Evolutionary conservation across 2,797 vertebrate species (phyloP).

Genomic region (Cynodonichthys magdalenae): DNA sequence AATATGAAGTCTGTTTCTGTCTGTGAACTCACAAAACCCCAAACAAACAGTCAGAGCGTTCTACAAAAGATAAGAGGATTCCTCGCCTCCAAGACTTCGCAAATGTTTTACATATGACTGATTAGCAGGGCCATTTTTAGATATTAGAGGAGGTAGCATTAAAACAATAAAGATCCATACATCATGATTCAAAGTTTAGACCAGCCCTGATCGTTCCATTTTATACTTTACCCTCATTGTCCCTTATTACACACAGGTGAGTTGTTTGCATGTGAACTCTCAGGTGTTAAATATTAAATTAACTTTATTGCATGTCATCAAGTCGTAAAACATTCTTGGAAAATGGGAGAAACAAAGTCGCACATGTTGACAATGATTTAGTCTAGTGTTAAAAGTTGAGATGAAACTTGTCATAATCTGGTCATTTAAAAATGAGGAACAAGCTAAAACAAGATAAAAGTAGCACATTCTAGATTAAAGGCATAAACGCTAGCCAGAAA

Average conservation of each 20-base stretch:
- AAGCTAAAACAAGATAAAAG: too few relatives aligned
- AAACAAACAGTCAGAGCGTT: background rate
- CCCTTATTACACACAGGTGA: conserved; percentile 1
- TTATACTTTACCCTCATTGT: too few relatives aligned
- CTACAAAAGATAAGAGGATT: too few relatives aligned
- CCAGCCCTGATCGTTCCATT: background rate
- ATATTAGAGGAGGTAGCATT: background rate
- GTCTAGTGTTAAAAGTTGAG: too few relatives aligned
- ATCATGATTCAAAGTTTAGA: conserved; percentile 21
- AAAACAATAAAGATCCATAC: too few relatives aligned
- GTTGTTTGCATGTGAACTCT: background rate
- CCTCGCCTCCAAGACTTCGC: too few relatives aligned
- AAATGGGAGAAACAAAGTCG: conserved; percentile 1
- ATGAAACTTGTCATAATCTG: too few relatives aligned
- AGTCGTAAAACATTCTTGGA: background rate
- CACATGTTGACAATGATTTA: background rate
- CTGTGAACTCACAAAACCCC: background rate
- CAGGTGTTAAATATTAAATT: background rate
- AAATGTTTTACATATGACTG: background rate
- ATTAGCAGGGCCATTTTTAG: too few relatives aligned
- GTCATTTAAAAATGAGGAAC: too few relatives aligned
- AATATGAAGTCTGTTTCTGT: background rate
- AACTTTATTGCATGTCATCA: background rate
- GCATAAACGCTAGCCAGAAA: too few relatives aligned
- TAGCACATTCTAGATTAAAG: too few relatives aligned